Evolutionary conservation across 2,888 invertebrate genomes (phyloP).

Genomic region (Rhingia campestris): DNA sequence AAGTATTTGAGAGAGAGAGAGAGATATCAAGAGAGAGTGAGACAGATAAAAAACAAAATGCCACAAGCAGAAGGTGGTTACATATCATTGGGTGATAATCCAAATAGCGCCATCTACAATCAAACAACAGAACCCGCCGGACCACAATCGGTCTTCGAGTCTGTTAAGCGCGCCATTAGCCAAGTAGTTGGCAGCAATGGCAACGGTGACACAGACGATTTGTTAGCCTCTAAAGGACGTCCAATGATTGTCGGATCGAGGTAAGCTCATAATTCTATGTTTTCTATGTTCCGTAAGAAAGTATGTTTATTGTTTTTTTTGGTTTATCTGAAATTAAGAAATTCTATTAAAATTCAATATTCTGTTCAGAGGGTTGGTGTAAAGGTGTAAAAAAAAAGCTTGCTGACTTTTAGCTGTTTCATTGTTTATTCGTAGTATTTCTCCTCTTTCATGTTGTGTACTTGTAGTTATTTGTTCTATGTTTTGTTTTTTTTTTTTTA

Average conservation of each 20-base stretch:
- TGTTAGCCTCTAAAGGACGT: slow-evolving; percentile 80
- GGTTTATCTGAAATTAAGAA: slow-evolving; percentile 11
- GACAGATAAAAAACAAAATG: slow-evolving; percentile 76
- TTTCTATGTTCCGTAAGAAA: too few species aligned
- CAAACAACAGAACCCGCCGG: slow-evolving; percentile 83
- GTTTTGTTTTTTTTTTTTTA: background rate
- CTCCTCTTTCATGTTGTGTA: background rate
- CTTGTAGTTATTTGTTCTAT: background rate
- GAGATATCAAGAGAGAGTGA: background rate
- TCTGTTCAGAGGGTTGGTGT: slow-evolving; percentile 67
- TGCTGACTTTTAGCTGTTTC: slow-evolving; percentile 34
- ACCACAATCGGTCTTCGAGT: slow-evolving; percentile 82
- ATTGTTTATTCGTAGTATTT: slow-evolving; percentile 16
- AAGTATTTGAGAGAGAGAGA: slow-evolving; percentile 56
- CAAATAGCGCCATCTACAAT: slow-evolving; percentile 81
- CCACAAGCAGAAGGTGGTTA: slow-evolving; percentile 83
- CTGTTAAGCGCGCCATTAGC: slow-evolving; percentile 82
- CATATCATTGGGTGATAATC: slow-evolving; percentile 81
- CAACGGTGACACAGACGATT: slow-evolving; percentile 79
- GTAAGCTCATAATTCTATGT: slow-evolving; percentile 78
- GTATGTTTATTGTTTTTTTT: too few species aligned
- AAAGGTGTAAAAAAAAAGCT: slow-evolving; percentile 41
- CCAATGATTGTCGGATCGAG: slow-evolving; percentile 81
- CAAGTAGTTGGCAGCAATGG: slow-evolving; percentile 81
- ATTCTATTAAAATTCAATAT: slow-evolving; percentile 12